Conservation (phyloP, 2,888 invertebrate genomes). For the Dusona sp. region DNA sequence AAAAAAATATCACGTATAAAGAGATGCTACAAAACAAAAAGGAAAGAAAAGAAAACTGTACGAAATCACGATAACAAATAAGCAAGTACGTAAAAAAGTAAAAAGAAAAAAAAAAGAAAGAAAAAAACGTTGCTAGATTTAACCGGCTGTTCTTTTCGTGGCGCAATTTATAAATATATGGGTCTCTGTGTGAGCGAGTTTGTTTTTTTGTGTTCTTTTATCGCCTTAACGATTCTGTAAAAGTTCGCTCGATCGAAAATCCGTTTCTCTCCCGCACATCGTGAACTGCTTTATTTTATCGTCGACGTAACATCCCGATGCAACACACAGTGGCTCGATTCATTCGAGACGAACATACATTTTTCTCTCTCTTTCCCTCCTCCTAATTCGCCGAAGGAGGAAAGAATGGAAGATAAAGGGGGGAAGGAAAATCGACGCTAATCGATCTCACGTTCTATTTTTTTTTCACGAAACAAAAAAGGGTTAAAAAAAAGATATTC, state of each 20-base stretch:
- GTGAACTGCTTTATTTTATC: slow-evolving; percentile 40
- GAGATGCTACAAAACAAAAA: not conserved
- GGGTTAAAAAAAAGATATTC: not conserved
- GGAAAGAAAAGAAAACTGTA: not conserved
- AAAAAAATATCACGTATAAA: not conserved
- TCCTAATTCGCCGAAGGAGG: not conserved
- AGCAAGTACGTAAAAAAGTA: not conserved
- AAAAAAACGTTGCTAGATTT: not conserved
- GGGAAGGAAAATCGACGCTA: slow-evolving; percentile 19
- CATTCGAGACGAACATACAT: slow-evolving; percentile 70
- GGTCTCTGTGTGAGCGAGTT: not conserved
- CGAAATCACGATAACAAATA: slow-evolving; percentile 5
- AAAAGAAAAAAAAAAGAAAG: not conserved
- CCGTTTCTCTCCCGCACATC: slow-evolving; percentile 56
- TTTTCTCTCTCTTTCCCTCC: not conserved
- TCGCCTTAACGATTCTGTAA: slow-evolving; percentile 8
- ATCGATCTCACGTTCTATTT: not conserved
- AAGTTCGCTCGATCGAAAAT: slow-evolving; percentile 75
- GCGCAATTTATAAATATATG: not conserved
- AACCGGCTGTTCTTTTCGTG: not conserved
- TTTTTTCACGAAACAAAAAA: not conserved
- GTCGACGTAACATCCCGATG: slow-evolving; percentile 58
- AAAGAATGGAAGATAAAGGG: not conserved
- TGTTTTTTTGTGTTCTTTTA: not conserved
- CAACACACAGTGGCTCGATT: slow-evolving; percentile 77